Evolutionary conservation across 2,888 invertebrate genomes (phyloP), one percentile per base, ranked within the genome.

Genomic region (Nomada lathburiana): DNA sequence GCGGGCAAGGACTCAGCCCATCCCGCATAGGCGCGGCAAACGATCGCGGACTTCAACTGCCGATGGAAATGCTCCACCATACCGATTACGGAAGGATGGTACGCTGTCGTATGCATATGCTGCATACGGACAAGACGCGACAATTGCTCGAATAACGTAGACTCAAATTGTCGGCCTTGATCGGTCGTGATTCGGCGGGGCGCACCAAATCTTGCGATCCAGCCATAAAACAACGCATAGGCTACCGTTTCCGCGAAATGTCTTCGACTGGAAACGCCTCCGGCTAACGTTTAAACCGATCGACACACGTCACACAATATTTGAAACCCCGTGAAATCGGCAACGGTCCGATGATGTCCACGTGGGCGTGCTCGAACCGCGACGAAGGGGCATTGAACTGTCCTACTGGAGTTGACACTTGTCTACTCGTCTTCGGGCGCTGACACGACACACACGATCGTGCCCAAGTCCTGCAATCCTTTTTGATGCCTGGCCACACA

Each of bases 401-500:
- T 2, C 55, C 55, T 2, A 68, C 2, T 0, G 68, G 68, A 4
- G 42, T 18, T 16, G 42, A 16, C 2, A 68, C 68, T 18, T 55
- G 68, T 26, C 53, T 55, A 16, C 20, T 68, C 13, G 55, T 50
- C 4, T 68, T 68, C 4, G 26, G 10, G 0, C 53, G 55, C 5
- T 55, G 55, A 13, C 67, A 68, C 11, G 44, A 16, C 13, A 67
- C 2, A 11, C 44, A 68, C 1, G 18, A 7, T n/a, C 20, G 53
- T 53, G 53, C 53, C 53, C 53, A 53, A 7, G 60, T 23, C 20
- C 68, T 77, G 23, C 89, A 81, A 23, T 92, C 89, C 3, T 84
- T 82, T 10, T 80, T 81, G 59, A 90, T 88, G 1, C 29, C 68
- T 1, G 90, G 89, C 89, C 91, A 91, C 2, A 89, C 77, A 62